Evolutionary conservation across 1,140 invertebrate genomes (phyloP), one percentile per base, ranked within the genome.

Genomic region (Nasonia vitripennis): DNA sequence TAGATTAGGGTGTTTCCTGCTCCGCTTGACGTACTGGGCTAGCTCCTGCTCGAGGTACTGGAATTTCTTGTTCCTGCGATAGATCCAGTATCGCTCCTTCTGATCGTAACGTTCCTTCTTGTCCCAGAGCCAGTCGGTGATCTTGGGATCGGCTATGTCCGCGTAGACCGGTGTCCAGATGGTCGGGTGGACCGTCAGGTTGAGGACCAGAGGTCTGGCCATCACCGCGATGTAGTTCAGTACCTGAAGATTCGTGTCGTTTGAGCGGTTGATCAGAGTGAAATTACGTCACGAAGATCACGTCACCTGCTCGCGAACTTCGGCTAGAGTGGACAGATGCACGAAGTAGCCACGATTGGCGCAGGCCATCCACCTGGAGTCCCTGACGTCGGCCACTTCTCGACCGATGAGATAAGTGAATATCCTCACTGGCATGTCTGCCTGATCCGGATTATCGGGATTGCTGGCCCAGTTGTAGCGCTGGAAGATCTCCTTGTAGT

Each of bases 321-420:
- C 98, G 17, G 98, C 97, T 87, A 98, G 93, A 37, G 97, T 98
- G 79, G 97, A 97, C 62, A 99, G 95, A 91, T 99, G 98, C 51
- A 98, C 98, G 93, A 97, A 99, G 93, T 97, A 99, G 6, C 98
- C 98, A 95, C 95, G 91, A 94, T 99, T 99, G 4, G 96, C 96
- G 93, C 99, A 99, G 70, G 99, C 98, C 96, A 99, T 99, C 97
- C 97, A 99, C 90, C 97, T 96, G 87, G 99, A 97, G 90, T 99
- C 95, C 88, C 95, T 94, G 27, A 96, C 95, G 92, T 97, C 96
- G 10, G 95, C 95, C 31, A 96, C 95, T 94, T 99, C 98, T 90
- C 97, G 95, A 75, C 98, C 98, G 93, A 99, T 98, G 86, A 99
- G 94, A 95, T 99, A 99, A 41, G 99, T 99, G 93, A 99, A 99